phyloP scores from a whole-genome alignment of 2,113 vertebrate species.

The Malurus melanocephalus region DNA sequence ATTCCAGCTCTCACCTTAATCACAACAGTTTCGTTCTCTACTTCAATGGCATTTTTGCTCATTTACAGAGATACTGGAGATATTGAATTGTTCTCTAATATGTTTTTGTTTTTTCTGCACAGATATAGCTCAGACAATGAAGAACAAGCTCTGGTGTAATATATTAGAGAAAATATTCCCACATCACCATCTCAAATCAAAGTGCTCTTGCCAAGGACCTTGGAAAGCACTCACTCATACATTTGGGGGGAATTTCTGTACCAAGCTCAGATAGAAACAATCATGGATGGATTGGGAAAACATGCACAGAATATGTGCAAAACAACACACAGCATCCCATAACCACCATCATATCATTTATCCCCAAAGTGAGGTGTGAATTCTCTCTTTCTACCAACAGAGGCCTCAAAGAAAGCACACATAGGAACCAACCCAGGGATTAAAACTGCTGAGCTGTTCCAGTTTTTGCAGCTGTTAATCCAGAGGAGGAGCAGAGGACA shows the following conservation, averaged over 20 bases:
- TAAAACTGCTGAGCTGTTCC: not conserved
- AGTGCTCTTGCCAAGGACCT: not conserved
- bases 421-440: not conserved
- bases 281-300: not conserved
- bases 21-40: not conserved
- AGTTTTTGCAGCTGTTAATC: not conserved
- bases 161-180: not conserved
- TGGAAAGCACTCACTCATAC: not conserved
- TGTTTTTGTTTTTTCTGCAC: not conserved
- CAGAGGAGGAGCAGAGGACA: not conserved
- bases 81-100: not conserved
- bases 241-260: not conserved
- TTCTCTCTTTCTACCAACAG: not conserved
- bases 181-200: not conserved
- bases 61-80: not conserved
- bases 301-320: not conserved
- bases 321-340: not conserved
- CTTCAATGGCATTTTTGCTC: not conserved
- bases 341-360: not conserved
- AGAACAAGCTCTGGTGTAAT: not conserved
- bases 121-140: not conserved
- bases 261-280: not conserved
- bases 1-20: not conserved
- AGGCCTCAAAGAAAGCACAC: not conserved
- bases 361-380: not conserved